Percentiles rank a stretch among this genome's conserved stretches.
Conservation (phyloP, 2,797 vertebrate genomes). For the Danio jaintianensis region DNA sequence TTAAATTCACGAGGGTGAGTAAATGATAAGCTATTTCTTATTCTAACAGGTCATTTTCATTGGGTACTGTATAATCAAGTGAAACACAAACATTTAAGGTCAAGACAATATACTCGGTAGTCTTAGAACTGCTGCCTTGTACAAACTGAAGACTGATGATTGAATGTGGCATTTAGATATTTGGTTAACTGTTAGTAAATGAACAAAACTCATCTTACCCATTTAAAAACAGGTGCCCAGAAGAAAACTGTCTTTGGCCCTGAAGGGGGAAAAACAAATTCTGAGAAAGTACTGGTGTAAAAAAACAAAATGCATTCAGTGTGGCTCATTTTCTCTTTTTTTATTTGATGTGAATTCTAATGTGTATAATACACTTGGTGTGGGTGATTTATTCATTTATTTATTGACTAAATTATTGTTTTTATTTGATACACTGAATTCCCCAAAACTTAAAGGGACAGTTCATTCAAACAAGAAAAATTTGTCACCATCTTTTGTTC, state of each 20-base stretch:
- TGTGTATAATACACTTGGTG: neutral
- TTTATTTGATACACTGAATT: neutral
- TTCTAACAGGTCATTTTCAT: neutral
- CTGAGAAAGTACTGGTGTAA: too few species aligned
- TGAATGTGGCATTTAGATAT: neutral
- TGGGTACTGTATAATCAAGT: neutral
- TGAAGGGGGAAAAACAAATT: conserved; percentile 49
- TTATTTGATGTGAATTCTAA: neutral
- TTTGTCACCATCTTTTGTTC: too few species aligned
- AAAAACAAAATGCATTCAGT: too few species aligned
- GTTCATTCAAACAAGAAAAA: too few species aligned
- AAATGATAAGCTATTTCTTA: neutral
- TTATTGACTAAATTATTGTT: too few species aligned
- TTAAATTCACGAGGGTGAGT: neutral
- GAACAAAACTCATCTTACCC: conserved; percentile 76
- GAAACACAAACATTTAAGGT: conserved; percentile 6
- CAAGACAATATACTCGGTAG: neutral
- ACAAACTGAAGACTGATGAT: neutral
- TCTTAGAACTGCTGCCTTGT: neutral
- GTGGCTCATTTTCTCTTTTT: too few species aligned
- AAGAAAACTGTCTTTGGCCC: conserved; percentile 90
- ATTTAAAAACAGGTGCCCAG: conserved; percentile 91
- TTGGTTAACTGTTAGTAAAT: neutral
- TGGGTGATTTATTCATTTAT: neutral
- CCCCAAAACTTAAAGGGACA: neutral